Conservation (phyloP, 2,888 invertebrate species). For the Cheilosia vulpina region DNA sequence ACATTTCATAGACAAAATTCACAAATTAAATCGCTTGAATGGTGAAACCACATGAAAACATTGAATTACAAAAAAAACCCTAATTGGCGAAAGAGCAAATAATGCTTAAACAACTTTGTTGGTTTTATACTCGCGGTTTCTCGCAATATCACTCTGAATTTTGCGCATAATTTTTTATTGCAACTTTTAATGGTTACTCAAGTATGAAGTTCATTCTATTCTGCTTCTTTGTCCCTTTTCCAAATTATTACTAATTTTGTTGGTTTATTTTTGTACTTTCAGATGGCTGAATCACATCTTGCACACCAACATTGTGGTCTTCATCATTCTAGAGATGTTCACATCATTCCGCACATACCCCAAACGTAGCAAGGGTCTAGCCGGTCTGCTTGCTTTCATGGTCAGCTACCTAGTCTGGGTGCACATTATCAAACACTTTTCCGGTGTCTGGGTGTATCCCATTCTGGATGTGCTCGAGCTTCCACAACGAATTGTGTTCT, state of each 20-base stretch:
- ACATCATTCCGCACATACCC: conserved; percentile 92
- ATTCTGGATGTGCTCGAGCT: conserved; percentile 91
- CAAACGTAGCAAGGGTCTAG: conserved; percentile 86
- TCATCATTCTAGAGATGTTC: conserved; percentile 90
- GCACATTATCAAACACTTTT: conserved; percentile 89
- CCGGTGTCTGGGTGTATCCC: conserved; percentile 96
- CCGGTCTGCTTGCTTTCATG: conserved; percentile 87
- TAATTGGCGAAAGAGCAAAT: too few relatives aligned
- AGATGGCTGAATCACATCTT: conserved; percentile 96
- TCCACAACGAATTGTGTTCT: conserved; percentile 90
- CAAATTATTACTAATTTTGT: not conserved
- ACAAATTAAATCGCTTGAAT: too few relatives aligned
- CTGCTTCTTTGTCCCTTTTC: too few relatives aligned
- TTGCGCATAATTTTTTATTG: too few relatives aligned
- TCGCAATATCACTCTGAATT: too few relatives aligned
- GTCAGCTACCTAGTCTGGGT: conserved; percentile 91
- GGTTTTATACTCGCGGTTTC: too few relatives aligned
- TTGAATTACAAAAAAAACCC: too few relatives aligned
- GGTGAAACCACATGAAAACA: too few relatives aligned
- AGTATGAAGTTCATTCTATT: too few relatives aligned
- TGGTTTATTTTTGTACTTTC: conserved; percentile 42
- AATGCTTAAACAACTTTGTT: too few relatives aligned
- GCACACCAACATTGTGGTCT: conserved; percentile 94
- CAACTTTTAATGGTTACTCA: too few relatives aligned
- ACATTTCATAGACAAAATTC: too few relatives aligned